Conservation (phyloP, 2,888 invertebrate genomes). For the Criorhina ranunculi region DNA sequence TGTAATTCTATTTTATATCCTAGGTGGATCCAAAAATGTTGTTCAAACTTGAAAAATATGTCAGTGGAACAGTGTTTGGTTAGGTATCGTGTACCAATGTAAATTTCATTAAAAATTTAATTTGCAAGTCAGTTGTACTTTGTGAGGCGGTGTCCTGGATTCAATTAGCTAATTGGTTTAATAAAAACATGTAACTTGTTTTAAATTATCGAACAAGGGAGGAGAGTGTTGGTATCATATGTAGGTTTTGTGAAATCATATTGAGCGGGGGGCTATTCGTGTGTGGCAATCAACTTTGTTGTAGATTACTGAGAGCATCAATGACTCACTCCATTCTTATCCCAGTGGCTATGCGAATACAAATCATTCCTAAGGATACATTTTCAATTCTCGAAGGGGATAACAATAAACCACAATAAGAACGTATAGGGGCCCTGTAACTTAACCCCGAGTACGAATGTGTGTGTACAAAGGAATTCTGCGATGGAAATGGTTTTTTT, state of each 20-base stretch:
- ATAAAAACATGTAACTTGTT: slow-evolving; percentile 5
- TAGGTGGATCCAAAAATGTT: not conserved
- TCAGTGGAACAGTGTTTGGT: slow-evolving; percentile 19
- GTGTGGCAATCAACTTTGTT: too few relatives aligned
- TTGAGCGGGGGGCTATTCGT: too few relatives aligned
- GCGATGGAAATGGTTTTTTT: not conserved
- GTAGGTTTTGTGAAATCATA: too few relatives aligned
- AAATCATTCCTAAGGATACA: slow-evolving; percentile 25
- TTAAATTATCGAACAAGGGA: not conserved
- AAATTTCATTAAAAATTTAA: slow-evolving; percentile 37
- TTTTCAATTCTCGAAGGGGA: slow-evolving; percentile 35
- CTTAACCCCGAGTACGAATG: not conserved
- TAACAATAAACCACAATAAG: slow-evolving; percentile 37
- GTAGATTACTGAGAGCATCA: not conserved
- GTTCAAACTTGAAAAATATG: slow-evolving; percentile 7
- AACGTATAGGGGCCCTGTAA: slow-evolving; percentile 2
- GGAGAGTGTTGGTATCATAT: not conserved
- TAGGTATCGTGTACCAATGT: slow-evolving; percentile 17
- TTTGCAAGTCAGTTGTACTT: slow-evolving; percentile 9
- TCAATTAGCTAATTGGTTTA: slow-evolving; percentile 42
- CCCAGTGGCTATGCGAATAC: not conserved
- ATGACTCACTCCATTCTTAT: not conserved
- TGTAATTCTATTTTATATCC: not conserved
- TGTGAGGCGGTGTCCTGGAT: slow-evolving; percentile 2
- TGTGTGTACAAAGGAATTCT: slow-evolving; percentile 18